phyloP scores from a whole-genome alignment of 2,888 invertebrate genomes.

The Aethes cnicana region DNA sequence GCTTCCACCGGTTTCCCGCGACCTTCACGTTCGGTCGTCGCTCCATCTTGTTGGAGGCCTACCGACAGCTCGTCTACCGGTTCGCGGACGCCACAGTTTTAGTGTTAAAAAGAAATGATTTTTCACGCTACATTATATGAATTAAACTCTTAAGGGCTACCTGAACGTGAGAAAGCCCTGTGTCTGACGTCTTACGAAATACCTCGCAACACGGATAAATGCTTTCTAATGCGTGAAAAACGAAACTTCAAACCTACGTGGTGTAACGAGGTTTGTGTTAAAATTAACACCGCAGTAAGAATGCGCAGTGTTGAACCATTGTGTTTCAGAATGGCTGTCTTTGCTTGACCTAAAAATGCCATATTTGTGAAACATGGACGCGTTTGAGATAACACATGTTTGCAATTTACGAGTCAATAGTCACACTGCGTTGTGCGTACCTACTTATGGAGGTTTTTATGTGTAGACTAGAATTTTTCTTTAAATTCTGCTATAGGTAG shows the following conservation, averaged over 20 bases:
- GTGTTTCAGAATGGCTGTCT: neutral
- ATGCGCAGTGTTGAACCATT: constrained; percentile 4
- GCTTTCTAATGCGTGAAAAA: constrained; percentile 18
- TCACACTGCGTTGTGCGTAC: neutral
- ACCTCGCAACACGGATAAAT: constrained; percentile 6
- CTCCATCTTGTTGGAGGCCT: too few relatives aligned
- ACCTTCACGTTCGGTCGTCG: too few relatives aligned
- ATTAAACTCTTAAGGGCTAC: too few relatives aligned
- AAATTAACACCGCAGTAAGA: constrained; percentile 10
- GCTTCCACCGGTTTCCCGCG: too few relatives aligned
- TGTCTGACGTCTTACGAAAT: constrained; percentile 13
- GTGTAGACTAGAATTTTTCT: too few relatives aligned
- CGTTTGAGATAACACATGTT: constrained; percentile 20
- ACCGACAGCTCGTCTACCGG: too few relatives aligned
- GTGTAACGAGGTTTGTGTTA: constrained; percentile 4
- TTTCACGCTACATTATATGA: too few relatives aligned
- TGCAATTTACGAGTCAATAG: neutral
- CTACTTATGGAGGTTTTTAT: neutral
- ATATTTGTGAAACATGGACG: constrained; percentile 11
- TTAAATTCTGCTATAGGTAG: too few relatives aligned
- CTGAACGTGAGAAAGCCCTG: too few relatives aligned
- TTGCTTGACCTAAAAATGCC: constrained; percentile 23
- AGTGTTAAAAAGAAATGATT: too few relatives aligned
- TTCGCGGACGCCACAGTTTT: too few relatives aligned
- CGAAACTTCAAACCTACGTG: neutral